Conservation (phyloP, 30 jellyfish, hydroid and myxozoan genomes). For the Nemopilema nomurai region DNA sequence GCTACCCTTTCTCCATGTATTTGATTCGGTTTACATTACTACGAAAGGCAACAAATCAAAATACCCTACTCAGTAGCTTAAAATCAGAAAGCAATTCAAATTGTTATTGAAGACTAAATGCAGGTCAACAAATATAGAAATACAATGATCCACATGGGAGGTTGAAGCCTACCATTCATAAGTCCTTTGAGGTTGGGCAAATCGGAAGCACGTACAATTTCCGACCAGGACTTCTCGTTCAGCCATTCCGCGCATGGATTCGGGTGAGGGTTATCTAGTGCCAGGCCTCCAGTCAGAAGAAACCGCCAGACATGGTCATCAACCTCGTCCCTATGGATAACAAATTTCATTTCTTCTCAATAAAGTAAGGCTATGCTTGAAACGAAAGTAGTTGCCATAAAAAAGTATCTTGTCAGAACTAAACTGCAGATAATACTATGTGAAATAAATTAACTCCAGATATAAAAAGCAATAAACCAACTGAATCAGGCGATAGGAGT, state of each 20-base stretch:
- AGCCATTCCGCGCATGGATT: constrained; percentile 96
- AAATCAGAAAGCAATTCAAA: no score
- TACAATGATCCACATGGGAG: no score
- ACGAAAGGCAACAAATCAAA: no score
- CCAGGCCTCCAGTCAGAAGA: constrained; percentile 98
- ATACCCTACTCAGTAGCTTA: no score
- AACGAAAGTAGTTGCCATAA: background rate
- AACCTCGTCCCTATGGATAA: constrained; percentile 59
- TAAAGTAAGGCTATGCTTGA: background rate
- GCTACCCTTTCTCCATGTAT: no score
- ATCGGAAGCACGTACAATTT: constrained; percentile 92
- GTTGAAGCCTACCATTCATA: constrained; percentile 64
- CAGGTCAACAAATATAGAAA: no score
- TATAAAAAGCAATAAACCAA: no score
- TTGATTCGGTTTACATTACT: no score
- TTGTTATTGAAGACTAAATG: no score
- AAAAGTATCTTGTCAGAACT: constrained; percentile 3
- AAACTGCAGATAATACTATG: no score
- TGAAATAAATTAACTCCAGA: no score
- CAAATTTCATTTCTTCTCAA: background rate
- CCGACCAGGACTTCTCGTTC: constrained; percentile 98
- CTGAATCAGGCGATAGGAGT: no score
- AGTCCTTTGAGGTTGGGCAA: constrained; percentile 76
- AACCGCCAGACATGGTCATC: constrained; percentile 98
- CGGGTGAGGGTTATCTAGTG: constrained; percentile 90